Conservation (phyloP, 2,797 vertebrate genomes). For the Tadarida brasiliensis region DNA sequence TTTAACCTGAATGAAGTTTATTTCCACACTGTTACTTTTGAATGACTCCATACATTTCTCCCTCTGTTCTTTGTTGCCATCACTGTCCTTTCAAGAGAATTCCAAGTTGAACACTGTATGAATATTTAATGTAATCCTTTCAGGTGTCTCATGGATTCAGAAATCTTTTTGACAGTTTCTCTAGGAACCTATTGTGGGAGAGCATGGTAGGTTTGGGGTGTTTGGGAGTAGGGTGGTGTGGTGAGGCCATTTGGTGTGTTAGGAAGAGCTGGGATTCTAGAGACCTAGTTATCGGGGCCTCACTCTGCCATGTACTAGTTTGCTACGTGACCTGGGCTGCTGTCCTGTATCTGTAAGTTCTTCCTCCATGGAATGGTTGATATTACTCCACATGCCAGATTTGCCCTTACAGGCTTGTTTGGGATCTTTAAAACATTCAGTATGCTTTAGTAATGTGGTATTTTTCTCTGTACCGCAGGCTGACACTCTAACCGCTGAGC, state of each 20-base stretch:
- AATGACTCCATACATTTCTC: background rate
- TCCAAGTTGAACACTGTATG: background rate
- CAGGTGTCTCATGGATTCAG: slow-evolving; percentile 6
- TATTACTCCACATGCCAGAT: background rate
- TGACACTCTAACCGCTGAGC: no score
- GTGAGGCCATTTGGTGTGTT: background rate
- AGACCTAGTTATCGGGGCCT: background rate
- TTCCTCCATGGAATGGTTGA: background rate
- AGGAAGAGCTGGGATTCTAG: background rate
- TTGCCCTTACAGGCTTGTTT: slow-evolving; percentile 31
- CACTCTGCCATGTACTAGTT: background rate
- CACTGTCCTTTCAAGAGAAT: background rate
- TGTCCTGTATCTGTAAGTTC: background rate
- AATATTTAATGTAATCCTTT: background rate
- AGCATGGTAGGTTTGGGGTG: background rate
- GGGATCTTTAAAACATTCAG: slow-evolving; percentile 10
- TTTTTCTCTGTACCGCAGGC: no score
- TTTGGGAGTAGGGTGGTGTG: background rate
- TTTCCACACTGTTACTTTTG: background rate
- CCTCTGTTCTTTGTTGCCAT: background rate
- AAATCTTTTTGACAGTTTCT: background rate
- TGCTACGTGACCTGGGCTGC: background rate
- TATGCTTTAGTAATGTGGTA: background rate
- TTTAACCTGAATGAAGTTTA: slow-evolving; percentile 2
- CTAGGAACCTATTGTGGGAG: background rate